Evolutionary conservation across 2,888 invertebrate species (phyloP).

Genomic region (Agrotis segetum): DNA sequence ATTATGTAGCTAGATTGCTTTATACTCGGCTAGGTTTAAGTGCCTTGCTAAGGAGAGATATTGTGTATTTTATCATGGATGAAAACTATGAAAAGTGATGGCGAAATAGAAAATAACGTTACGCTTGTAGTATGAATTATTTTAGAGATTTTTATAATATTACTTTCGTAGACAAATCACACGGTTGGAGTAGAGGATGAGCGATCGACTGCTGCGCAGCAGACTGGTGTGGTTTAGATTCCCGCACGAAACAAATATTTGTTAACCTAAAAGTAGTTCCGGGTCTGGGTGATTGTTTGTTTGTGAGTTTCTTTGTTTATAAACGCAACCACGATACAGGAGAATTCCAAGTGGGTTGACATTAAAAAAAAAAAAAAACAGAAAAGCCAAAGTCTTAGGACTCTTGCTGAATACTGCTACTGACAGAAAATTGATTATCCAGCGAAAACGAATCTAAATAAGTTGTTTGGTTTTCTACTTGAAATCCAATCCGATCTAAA

Average conservation of each 20-base stretch:
- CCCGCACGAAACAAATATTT: no score
- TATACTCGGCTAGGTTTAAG: constrained; percentile 45
- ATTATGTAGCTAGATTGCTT: constrained; percentile 53
- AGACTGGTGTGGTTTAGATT: no score
- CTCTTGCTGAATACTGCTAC: neutral
- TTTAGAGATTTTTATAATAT: neutral
- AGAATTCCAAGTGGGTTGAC: no score
- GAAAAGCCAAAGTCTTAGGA: no score
- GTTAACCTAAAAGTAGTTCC: no score
- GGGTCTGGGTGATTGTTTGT: no score
- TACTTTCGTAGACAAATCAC: neutral
- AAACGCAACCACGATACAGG: no score
- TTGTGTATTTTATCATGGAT: constrained; percentile 19
- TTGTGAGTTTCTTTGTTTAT: no score
- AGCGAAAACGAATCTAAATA: neutral
- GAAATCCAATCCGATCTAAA: constrained; percentile 16
- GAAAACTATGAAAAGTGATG: constrained; percentile 22
- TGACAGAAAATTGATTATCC: neutral
- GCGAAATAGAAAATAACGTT: neutral
- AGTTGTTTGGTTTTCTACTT: neutral
- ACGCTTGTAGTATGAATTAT: neutral
- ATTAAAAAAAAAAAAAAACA: no score
- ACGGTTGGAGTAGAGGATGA: no score
- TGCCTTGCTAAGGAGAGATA: constrained; percentile 28
- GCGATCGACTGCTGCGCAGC: no score